Conservation (phyloP, 2,113 vertebrate genomes). For the Pungitius pungitius region DNA sequence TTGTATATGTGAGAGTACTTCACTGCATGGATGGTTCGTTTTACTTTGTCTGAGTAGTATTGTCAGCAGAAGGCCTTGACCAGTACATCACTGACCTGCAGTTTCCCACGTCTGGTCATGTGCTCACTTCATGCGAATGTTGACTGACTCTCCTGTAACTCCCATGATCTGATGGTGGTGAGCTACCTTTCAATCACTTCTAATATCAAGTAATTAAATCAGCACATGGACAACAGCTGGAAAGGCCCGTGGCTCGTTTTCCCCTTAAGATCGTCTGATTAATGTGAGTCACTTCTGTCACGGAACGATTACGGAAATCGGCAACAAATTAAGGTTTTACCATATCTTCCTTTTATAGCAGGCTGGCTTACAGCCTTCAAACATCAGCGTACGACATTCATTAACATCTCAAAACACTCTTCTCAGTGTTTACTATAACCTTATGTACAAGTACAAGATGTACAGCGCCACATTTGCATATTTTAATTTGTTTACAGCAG, state of each 20-base stretch:
- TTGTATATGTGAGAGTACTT: neutral
- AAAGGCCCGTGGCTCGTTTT: neutral
- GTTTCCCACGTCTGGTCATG: neutral
- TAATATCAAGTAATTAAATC: neutral
- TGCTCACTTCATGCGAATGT: neutral
- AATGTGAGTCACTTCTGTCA: neutral
- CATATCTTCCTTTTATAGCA: neutral
- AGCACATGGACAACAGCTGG: neutral
- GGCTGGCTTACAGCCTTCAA: neutral
- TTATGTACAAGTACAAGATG: constrained; percentile 3
- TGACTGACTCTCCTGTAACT: neutral
- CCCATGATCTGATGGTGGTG: neutral
- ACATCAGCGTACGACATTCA: neutral
- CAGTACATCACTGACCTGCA: constrained; percentile 3
- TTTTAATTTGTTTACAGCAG: constrained; percentile 52
- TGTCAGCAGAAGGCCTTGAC: constrained; percentile 7
- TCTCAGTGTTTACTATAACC: constrained; percentile 31
- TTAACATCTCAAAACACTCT: constrained; percentile 13
- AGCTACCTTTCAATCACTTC: constrained; percentile 2
- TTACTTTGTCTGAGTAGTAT: neutral
- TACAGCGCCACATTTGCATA: constrained; percentile 34
- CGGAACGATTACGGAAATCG: neutral
- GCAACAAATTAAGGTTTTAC: neutral
- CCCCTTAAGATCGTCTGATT: neutral
- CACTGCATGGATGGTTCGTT: neutral